Evolutionary conservation across 2,113 vertebrate genomes (phyloP), one percentile per base, ranked within the genome.

Genomic region (Dissostichus mawsoni): DNA sequence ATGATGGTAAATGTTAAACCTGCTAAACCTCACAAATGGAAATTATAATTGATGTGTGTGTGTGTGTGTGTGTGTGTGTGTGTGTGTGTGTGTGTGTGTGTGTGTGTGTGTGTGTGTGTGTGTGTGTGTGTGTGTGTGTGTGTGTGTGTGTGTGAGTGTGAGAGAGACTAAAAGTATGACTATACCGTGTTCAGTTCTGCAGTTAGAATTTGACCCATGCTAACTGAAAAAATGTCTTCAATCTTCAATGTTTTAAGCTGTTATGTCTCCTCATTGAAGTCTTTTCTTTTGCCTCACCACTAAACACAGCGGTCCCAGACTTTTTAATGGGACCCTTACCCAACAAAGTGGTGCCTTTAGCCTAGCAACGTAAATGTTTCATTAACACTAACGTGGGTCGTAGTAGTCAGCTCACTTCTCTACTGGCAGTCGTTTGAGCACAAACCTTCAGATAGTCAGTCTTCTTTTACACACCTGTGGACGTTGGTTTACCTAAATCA

Each of bases 401-500:
- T 55, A 56, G 47, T n/a, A 61, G 56, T 57, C 41, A 20, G 14
- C 63, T 14, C 48, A 48, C 18, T 62, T 62, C n/a, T 61, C 29
- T n/a, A 47, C 13, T 67, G 44, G n/a, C 50, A 33, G 16, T 17
- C 51, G 23, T 20, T 33, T 6, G 12, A 64, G 44, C 62, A 25
- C 52, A 76, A 20, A 71, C 33, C 56, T 47, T 13, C 50, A 55
- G 50, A 56, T 41, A 25, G n/a, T 71, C 23, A 6, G 11, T 20
- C 79, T 13, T 76, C 29, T 57, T 48, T 29, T 44, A 67, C 61
- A 71, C 59, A 75, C 10, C 25, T 36, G 48, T n/a, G 36, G 48
- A 25, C 29, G 29, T 29, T 29, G 29, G 29, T 70, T 67, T 52
- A 74, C 81, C 75, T 69, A 62, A 83, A 78, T 78, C 64, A 86